phyloP scores from a whole-genome alignment of 2,797 vertebrate genomes.

The Enteromius anoplus region DNA sequence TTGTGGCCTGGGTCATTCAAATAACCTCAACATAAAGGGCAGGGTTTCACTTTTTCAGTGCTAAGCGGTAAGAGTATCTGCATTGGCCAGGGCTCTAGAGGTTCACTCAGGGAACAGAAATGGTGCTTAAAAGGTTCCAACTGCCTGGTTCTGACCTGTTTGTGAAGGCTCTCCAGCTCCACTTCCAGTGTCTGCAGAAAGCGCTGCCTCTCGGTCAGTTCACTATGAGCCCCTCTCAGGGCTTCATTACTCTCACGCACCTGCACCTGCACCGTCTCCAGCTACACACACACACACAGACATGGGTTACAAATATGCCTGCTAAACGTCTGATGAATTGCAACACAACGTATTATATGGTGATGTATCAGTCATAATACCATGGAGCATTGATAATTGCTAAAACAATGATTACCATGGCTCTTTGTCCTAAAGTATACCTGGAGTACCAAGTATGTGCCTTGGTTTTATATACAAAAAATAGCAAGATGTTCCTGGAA shows the following conservation, averaged over 20 bases:
- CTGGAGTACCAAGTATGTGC: neutral
- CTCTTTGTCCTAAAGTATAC: neutral
- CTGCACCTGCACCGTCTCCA: slow-evolving; percentile 78
- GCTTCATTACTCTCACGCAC: slow-evolving; percentile 81
- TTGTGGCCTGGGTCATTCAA: slow-evolving; percentile 39
- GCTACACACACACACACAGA: slow-evolving; percentile 61
- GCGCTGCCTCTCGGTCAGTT: slow-evolving; percentile 79
- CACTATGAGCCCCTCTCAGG: slow-evolving; percentile 74
- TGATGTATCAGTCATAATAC: neutral
- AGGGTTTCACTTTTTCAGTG: slow-evolving; percentile 52
- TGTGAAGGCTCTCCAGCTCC: slow-evolving; percentile 82
- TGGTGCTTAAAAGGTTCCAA: slow-evolving; percentile 43
- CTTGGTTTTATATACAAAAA: neutral
- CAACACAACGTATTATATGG: neutral
- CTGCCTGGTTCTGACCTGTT: slow-evolving; percentile 73
- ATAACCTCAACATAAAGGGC: slow-evolving; percentile 51
- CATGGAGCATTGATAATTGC: neutral
- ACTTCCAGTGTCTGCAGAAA: slow-evolving; percentile 82
- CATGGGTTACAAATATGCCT: slow-evolving; percentile 8
- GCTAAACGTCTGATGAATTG: neutral
- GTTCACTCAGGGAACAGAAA: slow-evolving; percentile 49
- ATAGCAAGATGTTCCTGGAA: neutral
- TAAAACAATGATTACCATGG: neutral
- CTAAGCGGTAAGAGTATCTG: slow-evolving; percentile 50
- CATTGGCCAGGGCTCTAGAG: slow-evolving; percentile 36